These are phyloP conservation scores for Actenoides lindsayi DNA, from an alignment of 2,113 vertebrate genomes.

Conservation along the genomic window DNA sequence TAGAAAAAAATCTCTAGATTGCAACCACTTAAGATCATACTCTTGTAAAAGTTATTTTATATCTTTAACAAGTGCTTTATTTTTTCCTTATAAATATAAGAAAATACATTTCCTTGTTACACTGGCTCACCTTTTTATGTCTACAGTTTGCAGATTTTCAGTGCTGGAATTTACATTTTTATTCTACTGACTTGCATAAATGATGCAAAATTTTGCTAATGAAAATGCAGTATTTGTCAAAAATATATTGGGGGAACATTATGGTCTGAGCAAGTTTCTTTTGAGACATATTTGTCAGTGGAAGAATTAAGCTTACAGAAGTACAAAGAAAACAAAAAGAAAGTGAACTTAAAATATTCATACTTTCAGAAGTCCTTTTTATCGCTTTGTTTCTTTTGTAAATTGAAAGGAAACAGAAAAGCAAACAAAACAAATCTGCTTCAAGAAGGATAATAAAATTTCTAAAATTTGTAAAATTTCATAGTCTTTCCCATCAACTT, in stretches of 20 bases:
- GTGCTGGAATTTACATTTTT: background rate
- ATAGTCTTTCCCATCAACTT: background rate
- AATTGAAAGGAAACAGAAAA: background rate
- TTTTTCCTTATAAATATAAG: background rate
- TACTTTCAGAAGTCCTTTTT: background rate
- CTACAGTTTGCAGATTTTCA: background rate
- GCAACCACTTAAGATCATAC: background rate
- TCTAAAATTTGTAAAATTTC: background rate
- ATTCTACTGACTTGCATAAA: background rate
- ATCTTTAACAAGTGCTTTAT: background rate
- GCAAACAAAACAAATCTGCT: too few species aligned
- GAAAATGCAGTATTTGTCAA: background rate
- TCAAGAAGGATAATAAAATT: background rate
- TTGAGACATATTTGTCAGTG: background rate
- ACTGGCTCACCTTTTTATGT: background rate
- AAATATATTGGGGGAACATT: background rate
- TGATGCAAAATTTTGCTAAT: background rate
- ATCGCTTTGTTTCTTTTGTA: background rate
- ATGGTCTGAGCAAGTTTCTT: background rate
- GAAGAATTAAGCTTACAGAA: background rate
- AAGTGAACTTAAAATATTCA: background rate
- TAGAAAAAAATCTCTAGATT: background rate
- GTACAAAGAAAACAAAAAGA: background rate
- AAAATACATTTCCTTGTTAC: background rate
- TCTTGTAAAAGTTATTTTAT: background rate